phyloP scores from a whole-genome alignment of 1,140 invertebrate genomes.

The Aphaenogaster floridana region DNA sequence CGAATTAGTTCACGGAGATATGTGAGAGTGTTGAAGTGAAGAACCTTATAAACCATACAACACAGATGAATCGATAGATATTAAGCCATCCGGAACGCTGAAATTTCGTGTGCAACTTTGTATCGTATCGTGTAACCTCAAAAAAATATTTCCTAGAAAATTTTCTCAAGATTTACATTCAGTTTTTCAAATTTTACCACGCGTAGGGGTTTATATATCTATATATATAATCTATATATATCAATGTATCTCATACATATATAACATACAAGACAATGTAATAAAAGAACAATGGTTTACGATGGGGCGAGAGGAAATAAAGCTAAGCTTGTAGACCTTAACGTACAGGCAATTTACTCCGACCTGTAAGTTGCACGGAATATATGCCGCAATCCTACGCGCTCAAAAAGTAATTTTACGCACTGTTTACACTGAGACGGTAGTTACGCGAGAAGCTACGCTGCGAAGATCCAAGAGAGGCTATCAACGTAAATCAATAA shows the following conservation, averaged over 20 bases:
- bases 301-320: constrained; percentile 7
- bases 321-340: constrained; percentile 27
- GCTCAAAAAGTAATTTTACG: constrained; percentile 76
- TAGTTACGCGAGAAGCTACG: constrained; percentile 45
- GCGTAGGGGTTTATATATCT: neutral
- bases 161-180: neutral
- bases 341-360: constrained; percentile 63
- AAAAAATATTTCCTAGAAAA: neutral
- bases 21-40: no score
- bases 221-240: neutral
- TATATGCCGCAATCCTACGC: constrained; percentile 6
- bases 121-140: neutral
- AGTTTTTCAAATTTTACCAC: neutral
- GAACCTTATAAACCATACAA: no score
- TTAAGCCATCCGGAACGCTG: no score
- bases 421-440: constrained; percentile 75
- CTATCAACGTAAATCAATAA: constrained; percentile 85
- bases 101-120: neutral
- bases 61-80: no score
- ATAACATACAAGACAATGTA: neutral
- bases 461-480: constrained; percentile 78
- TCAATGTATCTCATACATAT: neutral
- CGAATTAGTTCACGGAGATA: no score
- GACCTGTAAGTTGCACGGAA: constrained; percentile 29
- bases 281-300: constrained; percentile 46